Base-by-base conservation (phyloP, 2,797 vertebrate species). In the Aplochiton taeniatus region DNA sequence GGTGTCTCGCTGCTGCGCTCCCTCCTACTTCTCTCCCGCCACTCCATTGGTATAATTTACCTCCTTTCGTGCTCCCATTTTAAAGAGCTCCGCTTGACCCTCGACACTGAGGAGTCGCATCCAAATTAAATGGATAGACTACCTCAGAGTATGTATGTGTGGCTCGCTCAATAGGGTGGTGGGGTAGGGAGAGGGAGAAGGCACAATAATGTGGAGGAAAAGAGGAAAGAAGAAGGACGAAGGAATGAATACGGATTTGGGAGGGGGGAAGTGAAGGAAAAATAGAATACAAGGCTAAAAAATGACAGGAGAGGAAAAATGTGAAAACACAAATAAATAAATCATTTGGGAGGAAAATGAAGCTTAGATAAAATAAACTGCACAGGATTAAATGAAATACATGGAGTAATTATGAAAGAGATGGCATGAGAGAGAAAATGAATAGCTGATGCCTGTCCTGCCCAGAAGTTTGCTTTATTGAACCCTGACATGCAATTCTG, bases 31-130 rank as follows among this genome's bases (percentile, higher is more conserved):
- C 73, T 76, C 73, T 81, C 75, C 74, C 79, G 77, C 83, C 86
- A 75, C 79, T 90, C 82, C 84, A 86, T 90, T 87, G 90, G 84
- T 83, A 69, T 87, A 85, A 85, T 87, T 87, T 79, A 81, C 81
- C 72, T 78, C 65, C 13, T 16, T 68, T 81, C 63, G 0, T 9
- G 79, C 76, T 70, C 76, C 66, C 47, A 76, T 68, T 69, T 71
- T 68, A 81, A 80, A 58, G 63, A 64, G 44, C 59, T 31, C 65
- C 9, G 20, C 72, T 86, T 86, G 81, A 85, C 85, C 88, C 73
- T 61, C 59, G 44, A 72, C 69, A 76, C 46, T 66, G 50, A 70
- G 65, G 70, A 85, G 81, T 86, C 80, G 68, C 13, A 46, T 82
- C 74, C 75, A 76, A 87, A 78, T 69, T 61, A 80, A 83, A 83